A percentile compares a stretch with the other conserved stretches of the same genome.
phyloP scores from a whole-genome alignment of 2,113 vertebrate genomes.

The Syrrhaptes paradoxus region DNA sequence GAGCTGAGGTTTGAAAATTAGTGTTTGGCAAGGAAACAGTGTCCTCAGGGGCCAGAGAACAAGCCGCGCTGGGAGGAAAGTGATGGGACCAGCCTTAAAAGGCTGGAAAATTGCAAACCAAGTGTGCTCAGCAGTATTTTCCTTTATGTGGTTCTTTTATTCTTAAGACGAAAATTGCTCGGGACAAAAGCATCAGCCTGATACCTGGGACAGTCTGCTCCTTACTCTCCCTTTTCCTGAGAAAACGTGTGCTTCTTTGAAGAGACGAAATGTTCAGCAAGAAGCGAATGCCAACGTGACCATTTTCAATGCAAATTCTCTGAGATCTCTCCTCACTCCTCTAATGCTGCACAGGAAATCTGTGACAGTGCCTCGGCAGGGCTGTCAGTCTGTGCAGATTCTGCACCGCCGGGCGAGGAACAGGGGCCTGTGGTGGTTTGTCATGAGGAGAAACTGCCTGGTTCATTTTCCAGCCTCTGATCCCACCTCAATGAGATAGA shows the following conservation, averaged over 20 bases:
- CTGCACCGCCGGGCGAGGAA: not conserved
- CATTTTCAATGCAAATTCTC: constrained; percentile 54
- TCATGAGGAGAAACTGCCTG: not conserved
- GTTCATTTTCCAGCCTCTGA: not conserved
- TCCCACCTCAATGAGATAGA: not conserved
- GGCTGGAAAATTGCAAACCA: constrained; percentile 63
- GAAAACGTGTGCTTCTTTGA: constrained; percentile 22
- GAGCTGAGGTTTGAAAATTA: constrained; percentile 70
- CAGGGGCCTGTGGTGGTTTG: not conserved
- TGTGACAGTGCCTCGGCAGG: constrained; percentile 40
- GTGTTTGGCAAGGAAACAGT: constrained; percentile 69
- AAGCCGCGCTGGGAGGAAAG: constrained; percentile 53
- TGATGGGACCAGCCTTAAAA: constrained; percentile 65
- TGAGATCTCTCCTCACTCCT: not conserved
- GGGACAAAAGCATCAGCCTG: constrained; percentile 32
- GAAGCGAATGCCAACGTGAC: constrained; percentile 49
- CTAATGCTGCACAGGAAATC: not conserved
- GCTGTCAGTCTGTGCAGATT: not conserved
- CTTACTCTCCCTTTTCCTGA: not conserved
- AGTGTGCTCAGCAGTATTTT: constrained; percentile 69
- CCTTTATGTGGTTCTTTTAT: constrained; percentile 60
- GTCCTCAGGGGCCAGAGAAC: constrained; percentile 65
- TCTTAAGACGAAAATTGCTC: constrained; percentile 62
- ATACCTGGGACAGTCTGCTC: constrained; percentile 56
- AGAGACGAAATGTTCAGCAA: constrained; percentile 10